Evolutionary conservation across 2,113 vertebrate species (phyloP).

Genomic region (Erpornis zantholeuca): DNA sequence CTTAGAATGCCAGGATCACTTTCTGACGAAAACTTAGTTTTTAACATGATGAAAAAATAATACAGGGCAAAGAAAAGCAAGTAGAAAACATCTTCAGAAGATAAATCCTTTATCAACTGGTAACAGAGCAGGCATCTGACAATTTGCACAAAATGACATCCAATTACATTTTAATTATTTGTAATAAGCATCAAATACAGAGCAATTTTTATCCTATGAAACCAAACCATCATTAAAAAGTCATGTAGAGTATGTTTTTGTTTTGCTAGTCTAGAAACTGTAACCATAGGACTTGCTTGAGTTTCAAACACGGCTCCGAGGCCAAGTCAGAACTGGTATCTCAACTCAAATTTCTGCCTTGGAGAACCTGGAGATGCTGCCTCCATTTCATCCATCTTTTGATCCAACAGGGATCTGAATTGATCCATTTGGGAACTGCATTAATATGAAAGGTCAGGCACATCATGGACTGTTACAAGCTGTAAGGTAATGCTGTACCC

Average conservation of each 20-base stretch:
- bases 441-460: neutral
- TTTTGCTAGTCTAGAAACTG: neutral
- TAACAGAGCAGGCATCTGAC: neutral
- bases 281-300: neutral
- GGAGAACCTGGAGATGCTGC: neutral
- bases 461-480: neutral
- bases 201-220: neutral
- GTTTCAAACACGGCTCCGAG: neutral
- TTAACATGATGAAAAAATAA: neutral
- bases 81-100: neutral
- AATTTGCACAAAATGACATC: neutral
- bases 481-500: neutral
- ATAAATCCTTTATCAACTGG: neutral
- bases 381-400: neutral
- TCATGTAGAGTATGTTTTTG: neutral
- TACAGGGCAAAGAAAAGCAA: neutral
- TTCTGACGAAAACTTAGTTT: neutral
- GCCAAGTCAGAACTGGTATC: neutral
- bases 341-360: neutral
- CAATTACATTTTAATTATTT: neutral
- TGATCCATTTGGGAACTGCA: neutral
- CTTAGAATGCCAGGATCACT: neutral
- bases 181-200: neutral
- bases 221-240: neutral
- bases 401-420: fast-evolving